Percentiles rank a stretch among this genome's conserved stretches.
These are phyloP conservation scores for Acanthisitta chloris DNA, from an alignment of 2,113 vertebrate species.

Conservation along the genomic window DNA sequence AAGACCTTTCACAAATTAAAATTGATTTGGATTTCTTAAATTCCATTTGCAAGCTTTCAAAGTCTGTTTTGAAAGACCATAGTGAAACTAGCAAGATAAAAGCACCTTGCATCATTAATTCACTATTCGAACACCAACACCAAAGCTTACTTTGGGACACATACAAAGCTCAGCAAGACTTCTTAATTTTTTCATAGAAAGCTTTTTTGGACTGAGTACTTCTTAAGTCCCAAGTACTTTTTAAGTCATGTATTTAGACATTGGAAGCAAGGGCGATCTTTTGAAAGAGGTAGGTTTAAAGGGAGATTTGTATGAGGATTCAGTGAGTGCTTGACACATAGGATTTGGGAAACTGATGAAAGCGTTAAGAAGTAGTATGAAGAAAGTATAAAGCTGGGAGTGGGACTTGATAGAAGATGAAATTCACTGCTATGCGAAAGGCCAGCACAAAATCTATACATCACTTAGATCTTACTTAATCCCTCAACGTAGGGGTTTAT, in stretches of 20 bases:
- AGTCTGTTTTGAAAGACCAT: background rate
- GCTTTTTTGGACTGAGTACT: background rate
- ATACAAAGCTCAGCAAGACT: background rate
- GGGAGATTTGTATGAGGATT: slow-evolving; percentile 56
- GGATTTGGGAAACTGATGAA: slow-evolving; percentile 56
- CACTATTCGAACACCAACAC: background rate
- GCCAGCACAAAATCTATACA: slow-evolving; percentile 62
- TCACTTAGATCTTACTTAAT: slow-evolving; percentile 59
- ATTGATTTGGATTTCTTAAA: background rate
- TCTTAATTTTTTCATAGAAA: background rate
- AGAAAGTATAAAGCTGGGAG: slow-evolving; percentile 40
- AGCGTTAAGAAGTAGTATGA: background rate
- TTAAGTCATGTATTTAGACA: slow-evolving; percentile 11
- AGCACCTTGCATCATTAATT: background rate
- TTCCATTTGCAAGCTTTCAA: background rate
- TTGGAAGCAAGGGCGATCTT: background rate
- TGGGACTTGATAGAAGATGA: slow-evolving; percentile 26
- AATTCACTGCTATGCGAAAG: slow-evolving; percentile 40
- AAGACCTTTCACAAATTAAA: background rate
- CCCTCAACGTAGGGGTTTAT: slow-evolving; percentile 39
- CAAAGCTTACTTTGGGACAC: background rate
- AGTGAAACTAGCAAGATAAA: background rate
- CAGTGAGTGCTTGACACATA: slow-evolving; percentile 12
- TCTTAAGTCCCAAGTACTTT: background rate
- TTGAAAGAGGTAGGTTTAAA: slow-evolving; percentile 46